Conservation (phyloP, 2,113 vertebrate species). For the Gavialis gangeticus region DNA sequence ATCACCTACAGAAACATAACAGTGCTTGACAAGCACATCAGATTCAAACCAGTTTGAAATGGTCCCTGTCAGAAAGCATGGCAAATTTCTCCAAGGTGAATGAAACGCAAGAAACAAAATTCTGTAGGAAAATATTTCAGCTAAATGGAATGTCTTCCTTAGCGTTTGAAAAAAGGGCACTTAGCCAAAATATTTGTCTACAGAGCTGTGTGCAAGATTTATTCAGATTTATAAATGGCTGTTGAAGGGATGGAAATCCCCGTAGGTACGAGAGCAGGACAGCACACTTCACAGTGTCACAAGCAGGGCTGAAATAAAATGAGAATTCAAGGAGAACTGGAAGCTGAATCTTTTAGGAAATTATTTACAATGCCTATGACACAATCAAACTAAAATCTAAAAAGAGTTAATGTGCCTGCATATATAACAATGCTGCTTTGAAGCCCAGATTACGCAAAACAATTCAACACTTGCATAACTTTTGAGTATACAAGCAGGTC, state of each 20-base stretch:
- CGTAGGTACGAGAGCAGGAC: slow-evolving; percentile 45
- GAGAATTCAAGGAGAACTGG: slow-evolving; percentile 9
- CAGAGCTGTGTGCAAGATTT: slow-evolving; percentile 28
- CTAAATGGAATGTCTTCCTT: background rate
- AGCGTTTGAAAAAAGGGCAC: background rate
- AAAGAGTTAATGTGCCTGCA: background rate
- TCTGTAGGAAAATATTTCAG: background rate
- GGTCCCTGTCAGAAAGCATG: background rate
- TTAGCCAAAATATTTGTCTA: slow-evolving; percentile 53
- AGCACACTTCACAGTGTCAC: slow-evolving; percentile 28
- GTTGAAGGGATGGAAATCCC: slow-evolving; percentile 44
- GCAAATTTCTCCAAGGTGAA: background rate
- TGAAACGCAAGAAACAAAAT: slow-evolving; percentile 11
- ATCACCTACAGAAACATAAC: background rate
- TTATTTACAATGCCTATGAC: slow-evolving; percentile 48
- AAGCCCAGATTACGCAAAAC: background rate
- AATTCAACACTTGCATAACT: background rate
- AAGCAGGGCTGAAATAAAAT: slow-evolving; percentile 54
- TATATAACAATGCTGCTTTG: background rate
- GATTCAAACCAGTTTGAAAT: background rate
- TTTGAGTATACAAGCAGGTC: background rate
- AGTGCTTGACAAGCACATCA: background rate
- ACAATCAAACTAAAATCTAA: slow-evolving; percentile 41
- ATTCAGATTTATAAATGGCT: slow-evolving; percentile 51
- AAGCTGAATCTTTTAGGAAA: slow-evolving; percentile 46